Conservation (phyloP, 1,140 invertebrate genomes). For the Eurosta solidaginis region DNA sequence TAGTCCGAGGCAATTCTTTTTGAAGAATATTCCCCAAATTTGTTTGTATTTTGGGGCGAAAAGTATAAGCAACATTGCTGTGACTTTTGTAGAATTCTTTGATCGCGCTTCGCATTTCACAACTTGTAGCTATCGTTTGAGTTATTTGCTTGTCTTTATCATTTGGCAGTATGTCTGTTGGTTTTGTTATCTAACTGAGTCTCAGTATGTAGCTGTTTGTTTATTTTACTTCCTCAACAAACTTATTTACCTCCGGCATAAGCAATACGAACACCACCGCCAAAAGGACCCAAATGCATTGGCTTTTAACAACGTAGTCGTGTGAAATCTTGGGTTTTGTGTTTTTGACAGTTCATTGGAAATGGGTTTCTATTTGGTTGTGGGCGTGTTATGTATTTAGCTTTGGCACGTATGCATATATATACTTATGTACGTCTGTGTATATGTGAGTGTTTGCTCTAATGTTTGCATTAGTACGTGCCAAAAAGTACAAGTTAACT, state of each 20-base stretch:
- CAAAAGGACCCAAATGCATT: not conserved
- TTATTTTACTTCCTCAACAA: not conserved
- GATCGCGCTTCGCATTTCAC: not conserved
- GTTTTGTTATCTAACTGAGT: not conserved
- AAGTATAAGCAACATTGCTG: not conserved
- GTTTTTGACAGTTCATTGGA: not conserved
- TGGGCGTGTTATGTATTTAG: no score
- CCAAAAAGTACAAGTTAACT: conserved; percentile 16
- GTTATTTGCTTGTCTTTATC: conserved; percentile 22
- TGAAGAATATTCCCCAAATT: no score
- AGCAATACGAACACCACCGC: not conserved
- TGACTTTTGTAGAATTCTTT: not conserved
- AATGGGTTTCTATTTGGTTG: not conserved
- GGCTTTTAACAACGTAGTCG: not conserved
- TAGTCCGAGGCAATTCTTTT: no score
- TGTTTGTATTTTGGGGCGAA: not conserved
- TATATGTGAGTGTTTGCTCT: not conserved
- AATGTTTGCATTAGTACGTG: not conserved
- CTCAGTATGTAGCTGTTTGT: not conserved
- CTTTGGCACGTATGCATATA: no score
- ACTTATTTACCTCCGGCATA: not conserved
- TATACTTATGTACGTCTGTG: not conserved
- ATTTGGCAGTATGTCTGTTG: not conserved
- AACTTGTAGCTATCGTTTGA: not conserved
- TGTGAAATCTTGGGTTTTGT: conserved; percentile 3